Evolutionary conservation across 2,113 vertebrate species (phyloP).

Genomic region (Urocitellus parryii): DNA sequence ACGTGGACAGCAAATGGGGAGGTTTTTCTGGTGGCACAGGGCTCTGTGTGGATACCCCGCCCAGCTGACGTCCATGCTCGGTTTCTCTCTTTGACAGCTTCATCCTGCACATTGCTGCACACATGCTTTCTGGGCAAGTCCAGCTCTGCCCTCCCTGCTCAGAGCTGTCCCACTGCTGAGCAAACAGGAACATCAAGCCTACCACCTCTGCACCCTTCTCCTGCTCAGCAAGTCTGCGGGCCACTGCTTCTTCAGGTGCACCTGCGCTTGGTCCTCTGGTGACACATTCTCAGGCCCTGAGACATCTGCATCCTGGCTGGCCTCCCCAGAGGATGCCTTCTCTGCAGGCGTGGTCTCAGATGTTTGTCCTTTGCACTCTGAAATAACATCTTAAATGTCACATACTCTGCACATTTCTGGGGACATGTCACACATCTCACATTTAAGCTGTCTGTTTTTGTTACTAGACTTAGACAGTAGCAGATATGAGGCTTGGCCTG

Average conservation of each 20-base stretch:
- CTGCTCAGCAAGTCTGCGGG: rapidly evolving
- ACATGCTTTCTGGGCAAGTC: too few relatives aligned
- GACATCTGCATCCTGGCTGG: not conserved
- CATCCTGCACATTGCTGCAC: not conserved
- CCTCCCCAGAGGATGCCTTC: not conserved
- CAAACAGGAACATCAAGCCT: rapidly evolving
- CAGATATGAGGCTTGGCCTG: not conserved
- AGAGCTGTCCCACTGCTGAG: too few relatives aligned
- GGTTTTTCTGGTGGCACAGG: not conserved
- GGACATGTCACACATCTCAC: too few relatives aligned
- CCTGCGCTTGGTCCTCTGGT: not conserved
- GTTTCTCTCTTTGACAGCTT: not conserved
- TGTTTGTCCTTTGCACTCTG: not conserved
- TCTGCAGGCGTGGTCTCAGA: not conserved
- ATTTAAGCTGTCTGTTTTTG: not conserved
- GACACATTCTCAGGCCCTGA: not conserved
- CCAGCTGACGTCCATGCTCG: too few relatives aligned
- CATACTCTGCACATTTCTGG: too few relatives aligned
- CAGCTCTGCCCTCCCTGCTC: too few relatives aligned
- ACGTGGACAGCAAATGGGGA: too few relatives aligned
- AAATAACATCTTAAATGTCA: not conserved
- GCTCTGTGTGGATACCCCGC: not conserved
- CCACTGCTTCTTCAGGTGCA: not conserved
- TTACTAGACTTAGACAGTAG: not conserved
- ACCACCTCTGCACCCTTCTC: rapidly evolving